Base-by-base conservation (phyloP, 2,113 vertebrate species). In the Anoplopoma fimbria region DNA sequence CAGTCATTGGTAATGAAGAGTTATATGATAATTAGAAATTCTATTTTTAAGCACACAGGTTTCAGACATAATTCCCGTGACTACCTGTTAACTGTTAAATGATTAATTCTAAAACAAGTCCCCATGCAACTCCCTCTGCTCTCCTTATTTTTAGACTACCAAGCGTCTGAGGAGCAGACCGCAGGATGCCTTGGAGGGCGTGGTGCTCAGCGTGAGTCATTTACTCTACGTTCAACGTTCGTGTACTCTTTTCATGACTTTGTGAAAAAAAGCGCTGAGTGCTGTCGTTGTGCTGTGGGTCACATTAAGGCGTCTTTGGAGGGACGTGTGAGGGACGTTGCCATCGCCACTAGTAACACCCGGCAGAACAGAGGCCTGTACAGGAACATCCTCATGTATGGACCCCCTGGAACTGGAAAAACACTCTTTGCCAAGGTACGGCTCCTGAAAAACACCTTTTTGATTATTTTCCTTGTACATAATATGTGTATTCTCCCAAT, bases 351-450 rank as follows among this genome's bases (percentile, higher is more conserved):
- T 0, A 93, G 96, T 40, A 98, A 98, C 82, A 97, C 96, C 0
- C 95, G 91, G 61, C 95, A 94, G 91, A 98, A 98, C 85, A 94
- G 83, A 49, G 97, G 96, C 17, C 88, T 98, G 0, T 98, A 97
- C 88, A 91, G 96, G 84, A 97, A 97, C 83, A 94, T 97, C 21
- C 93, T 97, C 10, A 97, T 97, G 97, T 97, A 97, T 0, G 97
- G 97, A 1, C 97, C 97, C 0, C 97, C 97, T 0, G 97, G 97
- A n/a, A 98, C 97, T 0, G 97, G 97, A 1, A 98, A 98, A 87
- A 97, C 97, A 0, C 94, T 98, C 1, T 98, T 99, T 81, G 96
- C 97, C 81, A 97, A 97, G 96, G 97, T 99, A 91, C 9, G 40
- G 9, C 38, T 73, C 27, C n/a, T n/a, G n/a, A n/a, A n/a, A 51